Evolutionary conservation across 2,888 invertebrate species (phyloP).

Genomic region (Dascillus cervinus): DNA sequence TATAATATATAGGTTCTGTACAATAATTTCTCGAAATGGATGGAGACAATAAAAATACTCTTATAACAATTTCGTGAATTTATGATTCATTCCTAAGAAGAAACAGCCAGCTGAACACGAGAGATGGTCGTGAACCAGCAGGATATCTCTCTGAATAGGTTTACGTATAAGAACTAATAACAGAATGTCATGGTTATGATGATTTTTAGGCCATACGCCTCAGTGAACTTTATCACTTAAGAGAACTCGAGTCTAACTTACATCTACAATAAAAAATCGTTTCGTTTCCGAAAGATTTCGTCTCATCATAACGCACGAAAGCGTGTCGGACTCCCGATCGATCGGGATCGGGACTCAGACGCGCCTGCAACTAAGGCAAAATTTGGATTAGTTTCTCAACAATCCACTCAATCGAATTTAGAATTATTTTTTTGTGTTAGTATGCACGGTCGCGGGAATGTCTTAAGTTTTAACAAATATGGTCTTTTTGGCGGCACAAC

Average conservation of each 20-base stretch:
- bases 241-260: slow-evolving; percentile 36
- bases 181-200: slow-evolving; percentile 14
- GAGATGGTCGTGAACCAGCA: neutral
- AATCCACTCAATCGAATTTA: slow-evolving; percentile 38
- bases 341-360: slow-evolving; percentile 24
- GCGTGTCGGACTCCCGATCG: slow-evolving; percentile 12
- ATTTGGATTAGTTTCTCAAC: slow-evolving; percentile 33
- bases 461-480: slow-evolving; percentile 25
- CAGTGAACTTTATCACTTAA: slow-evolving; percentile 30
- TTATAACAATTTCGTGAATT: slow-evolving; percentile 22
- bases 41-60: slow-evolving; percentile 34
- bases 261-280: slow-evolving; percentile 41
- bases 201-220: slow-evolving; percentile 26
- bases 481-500: slow-evolving; percentile 28
- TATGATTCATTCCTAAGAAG: slow-evolving; percentile 6
- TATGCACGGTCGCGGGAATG: slow-evolving; percentile 25
- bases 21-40: slow-evolving; percentile 31
- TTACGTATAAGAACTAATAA: slow-evolving; percentile 15
- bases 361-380: slow-evolving; percentile 39
- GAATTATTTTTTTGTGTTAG: slow-evolving; percentile 36
- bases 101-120: neutral
- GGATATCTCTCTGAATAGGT: neutral
- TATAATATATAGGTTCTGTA: slow-evolving; percentile 33
- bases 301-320: slow-evolving; percentile 24
- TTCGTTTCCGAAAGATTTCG: slow-evolving; percentile 36